Conservation (phyloP, 2,797 vertebrate genomes). For the Podargus strigoides region DNA sequence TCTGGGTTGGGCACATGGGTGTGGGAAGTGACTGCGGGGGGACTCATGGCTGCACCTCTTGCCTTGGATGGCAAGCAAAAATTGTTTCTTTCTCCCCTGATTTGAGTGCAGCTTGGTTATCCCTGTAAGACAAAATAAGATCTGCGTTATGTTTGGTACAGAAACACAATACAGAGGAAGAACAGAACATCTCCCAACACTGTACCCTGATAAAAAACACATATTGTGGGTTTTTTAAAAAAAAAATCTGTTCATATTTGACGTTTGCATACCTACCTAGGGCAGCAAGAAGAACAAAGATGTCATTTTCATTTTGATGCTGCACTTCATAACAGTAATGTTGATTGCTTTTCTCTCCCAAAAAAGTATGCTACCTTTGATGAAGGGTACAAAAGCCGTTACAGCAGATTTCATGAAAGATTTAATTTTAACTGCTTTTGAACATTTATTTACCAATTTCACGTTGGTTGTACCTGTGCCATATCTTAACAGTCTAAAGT, state of each 20-base stretch:
- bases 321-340: accelerated
- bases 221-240: neutral
- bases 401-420: neutral
- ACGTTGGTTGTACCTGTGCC: neutral
- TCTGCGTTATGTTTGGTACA: accelerated
- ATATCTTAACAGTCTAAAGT: neutral
- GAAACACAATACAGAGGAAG: neutral
- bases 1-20: accelerated
- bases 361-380: neutral
- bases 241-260: neutral
- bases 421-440: neutral
- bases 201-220: neutral
- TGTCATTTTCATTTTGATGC: neutral
- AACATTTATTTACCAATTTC: neutral
- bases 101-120: accelerated
- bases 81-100: neutral
- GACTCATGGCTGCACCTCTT: accelerated
- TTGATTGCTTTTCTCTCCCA: neutral
- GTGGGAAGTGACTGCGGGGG: accelerated
- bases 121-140: neutral
- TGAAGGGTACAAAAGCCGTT: neutral
- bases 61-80: accelerated
- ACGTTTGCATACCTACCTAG: accelerated
- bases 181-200: neutral
- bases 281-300: neutral